phyloP scores from a whole-genome alignment of 1,140 invertebrate genomes.

The Cylas formicarius region DNA sequence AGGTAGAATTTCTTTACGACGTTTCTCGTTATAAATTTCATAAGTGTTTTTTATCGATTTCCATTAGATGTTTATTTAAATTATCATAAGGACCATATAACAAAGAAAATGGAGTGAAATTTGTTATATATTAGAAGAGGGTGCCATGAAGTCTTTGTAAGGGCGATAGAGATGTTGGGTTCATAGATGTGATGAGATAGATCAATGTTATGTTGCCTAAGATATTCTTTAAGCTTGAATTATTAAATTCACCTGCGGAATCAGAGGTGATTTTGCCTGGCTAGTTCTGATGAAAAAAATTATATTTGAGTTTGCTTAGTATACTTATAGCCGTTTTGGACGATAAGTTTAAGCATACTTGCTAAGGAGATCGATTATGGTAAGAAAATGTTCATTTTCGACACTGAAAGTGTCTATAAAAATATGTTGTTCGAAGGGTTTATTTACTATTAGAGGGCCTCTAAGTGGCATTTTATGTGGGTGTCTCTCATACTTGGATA shows the following conservation, averaged over 20 bases:
- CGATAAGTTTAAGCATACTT: not conserved
- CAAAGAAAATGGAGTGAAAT: slow-evolving; percentile 10
- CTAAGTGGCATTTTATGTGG: too few relatives aligned
- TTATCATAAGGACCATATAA: slow-evolving; percentile 7
- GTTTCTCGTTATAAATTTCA: slow-evolving; percentile 5
- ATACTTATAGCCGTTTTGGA: not conserved
- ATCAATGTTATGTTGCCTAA: slow-evolving; percentile 3
- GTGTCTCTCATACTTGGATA: too few relatives aligned
- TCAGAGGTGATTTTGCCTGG: not conserved
- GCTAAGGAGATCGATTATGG: slow-evolving; percentile 1
- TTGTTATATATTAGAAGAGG: slow-evolving; percentile 8
- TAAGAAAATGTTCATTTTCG: not conserved
- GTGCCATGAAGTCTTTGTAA: slow-evolving; percentile 7
- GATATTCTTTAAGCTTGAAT: not conserved
- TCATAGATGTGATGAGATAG: not conserved
- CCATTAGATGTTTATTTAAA: slow-evolving; percentile 5
- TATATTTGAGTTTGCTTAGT: not conserved
- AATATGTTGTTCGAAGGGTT: not conserved
- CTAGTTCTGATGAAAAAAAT: not conserved
- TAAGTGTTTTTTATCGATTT: slow-evolving; percentile 2
- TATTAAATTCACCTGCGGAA: slow-evolving; percentile 2
- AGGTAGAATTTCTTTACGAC: too few relatives aligned
- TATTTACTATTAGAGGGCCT: too few relatives aligned
- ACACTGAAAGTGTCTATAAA: slow-evolving; percentile 3
- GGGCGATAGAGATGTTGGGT: slow-evolving; percentile 2